phyloP scores from a whole-genome alignment of 1,140 invertebrate species.

The Mya arenaria region DNA sequence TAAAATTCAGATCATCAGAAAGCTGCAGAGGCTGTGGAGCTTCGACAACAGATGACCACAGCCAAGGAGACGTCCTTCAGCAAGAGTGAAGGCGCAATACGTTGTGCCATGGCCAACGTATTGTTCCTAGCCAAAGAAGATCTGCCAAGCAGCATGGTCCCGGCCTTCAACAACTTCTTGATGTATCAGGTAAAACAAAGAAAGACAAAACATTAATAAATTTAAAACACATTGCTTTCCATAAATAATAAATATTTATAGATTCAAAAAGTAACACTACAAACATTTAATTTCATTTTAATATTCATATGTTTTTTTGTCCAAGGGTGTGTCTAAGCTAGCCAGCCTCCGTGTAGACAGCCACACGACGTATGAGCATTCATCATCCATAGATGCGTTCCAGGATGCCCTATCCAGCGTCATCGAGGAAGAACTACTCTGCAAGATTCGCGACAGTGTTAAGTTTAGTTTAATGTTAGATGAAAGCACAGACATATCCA shows the following conservation, averaged over 20 bases:
- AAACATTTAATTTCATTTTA: background rate
- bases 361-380: constrained; percentile 5
- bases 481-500: constrained; percentile 27
- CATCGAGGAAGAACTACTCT: background rate
- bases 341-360: background rate
- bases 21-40: background rate
- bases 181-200: constrained; percentile 36
- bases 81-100: constrained; percentile 30
- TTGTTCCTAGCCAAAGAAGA: constrained; percentile 34
- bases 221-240: no score
- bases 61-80: background rate
- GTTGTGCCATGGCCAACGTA: constrained; percentile 29
- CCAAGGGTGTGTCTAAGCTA: constrained; percentile 12
- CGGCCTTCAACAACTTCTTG: constrained; percentile 22
- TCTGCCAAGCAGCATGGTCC: constrained; percentile 20
- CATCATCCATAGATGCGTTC: constrained; percentile 1
- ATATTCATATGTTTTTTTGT: background rate
- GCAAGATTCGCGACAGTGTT: background rate
- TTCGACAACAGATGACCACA: background rate
- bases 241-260: background rate
- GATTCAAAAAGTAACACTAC: background rate
- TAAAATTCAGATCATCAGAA: background rate
- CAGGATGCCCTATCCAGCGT: background rate
- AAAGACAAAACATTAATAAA: no score
- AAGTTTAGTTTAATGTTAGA: constrained; percentile 34